Evolutionary conservation across 2,113 vertebrate species (phyloP).

Genomic region (Hippocampus abdominalis): DNA sequence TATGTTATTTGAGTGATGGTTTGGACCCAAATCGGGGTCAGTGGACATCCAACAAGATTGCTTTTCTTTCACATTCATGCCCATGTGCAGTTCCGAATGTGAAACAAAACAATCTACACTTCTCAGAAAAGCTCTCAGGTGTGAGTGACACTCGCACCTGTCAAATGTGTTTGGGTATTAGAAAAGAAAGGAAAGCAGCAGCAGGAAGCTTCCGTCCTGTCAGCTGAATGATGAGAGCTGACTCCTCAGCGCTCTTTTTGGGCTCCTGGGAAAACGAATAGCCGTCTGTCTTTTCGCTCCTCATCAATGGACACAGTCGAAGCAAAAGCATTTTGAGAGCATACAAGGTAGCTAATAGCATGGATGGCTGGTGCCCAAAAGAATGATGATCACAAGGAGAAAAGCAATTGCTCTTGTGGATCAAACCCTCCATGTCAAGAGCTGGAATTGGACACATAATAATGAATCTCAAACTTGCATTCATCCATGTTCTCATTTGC

Average conservation of each 20-base stretch:
- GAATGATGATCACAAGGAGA: conserved; percentile 10
- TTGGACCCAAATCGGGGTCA: conserved; percentile 25
- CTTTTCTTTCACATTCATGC: conserved; percentile 28
- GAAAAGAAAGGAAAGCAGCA: conserved; percentile 40
- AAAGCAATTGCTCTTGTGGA: neutral
- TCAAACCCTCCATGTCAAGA: neutral
- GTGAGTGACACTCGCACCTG: conserved; percentile 20
- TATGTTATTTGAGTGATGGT: conserved; percentile 18
- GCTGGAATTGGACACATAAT: neutral
- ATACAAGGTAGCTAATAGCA: conserved; percentile 18
- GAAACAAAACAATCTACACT: conserved; percentile 21
- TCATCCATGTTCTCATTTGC: too few relatives aligned
- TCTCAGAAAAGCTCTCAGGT: conserved; percentile 24
- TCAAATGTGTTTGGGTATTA: conserved; percentile 28
- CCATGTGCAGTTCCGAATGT: conserved; percentile 15
- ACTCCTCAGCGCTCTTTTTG: conserved; percentile 22
- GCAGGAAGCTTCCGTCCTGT: conserved; percentile 40
- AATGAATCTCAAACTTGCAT: neutral
- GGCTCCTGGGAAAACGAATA: conserved; percentile 29
- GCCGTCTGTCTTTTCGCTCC: conserved; percentile 17
- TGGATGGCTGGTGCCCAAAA: conserved; percentile 22
- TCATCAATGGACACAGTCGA: conserved; percentile 23
- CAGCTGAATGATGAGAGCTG: conserved; percentile 29
- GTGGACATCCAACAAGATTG: conserved; percentile 18
- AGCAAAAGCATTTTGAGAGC: conserved; percentile 20